Percentiles rank a stretch among this genome's conserved stretches.
Conservation (phyloP, 2,888 invertebrate species). For the Xestia sexstrigata region DNA sequence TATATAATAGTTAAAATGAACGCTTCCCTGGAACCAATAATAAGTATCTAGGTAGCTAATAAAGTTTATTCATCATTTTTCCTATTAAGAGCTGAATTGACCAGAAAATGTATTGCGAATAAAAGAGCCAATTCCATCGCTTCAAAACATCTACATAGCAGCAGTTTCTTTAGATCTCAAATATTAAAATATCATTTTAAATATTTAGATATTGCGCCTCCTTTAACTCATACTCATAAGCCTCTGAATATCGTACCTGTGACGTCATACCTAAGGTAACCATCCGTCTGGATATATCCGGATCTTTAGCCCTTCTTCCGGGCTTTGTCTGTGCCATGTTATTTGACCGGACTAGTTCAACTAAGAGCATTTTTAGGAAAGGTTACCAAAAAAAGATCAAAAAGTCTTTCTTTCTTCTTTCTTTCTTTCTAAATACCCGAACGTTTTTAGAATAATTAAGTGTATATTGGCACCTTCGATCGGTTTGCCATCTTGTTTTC, state of each 20-base stretch:
- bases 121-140: conserved; percentile 12
- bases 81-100: not conserved
- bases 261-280: conserved; percentile 47
- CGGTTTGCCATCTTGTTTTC: too few species aligned
- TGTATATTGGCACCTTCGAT: not conserved
- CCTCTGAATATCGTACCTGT: conserved; percentile 56
- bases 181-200: conserved; percentile 62
- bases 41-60: not conserved
- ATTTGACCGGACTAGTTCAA: not conserved
- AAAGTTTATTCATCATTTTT: not conserved
- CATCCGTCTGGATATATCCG: not conserved
- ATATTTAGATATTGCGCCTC: conserved; percentile 68
- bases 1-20: not conserved
- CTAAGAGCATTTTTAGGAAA: not conserved
- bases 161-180: conserved; percentile 24
- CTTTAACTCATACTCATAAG: conserved; percentile 62
- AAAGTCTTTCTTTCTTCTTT: too few species aligned
- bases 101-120: not conserved
- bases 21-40: not conserved
- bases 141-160: conserved; percentile 7
- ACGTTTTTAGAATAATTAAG: not conserved
- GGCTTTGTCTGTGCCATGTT: not conserved
- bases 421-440: not conserved
- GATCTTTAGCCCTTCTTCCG: too few species aligned
- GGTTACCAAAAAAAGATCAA: not conserved